Evolutionary conservation across 2,113 vertebrate species (phyloP).

Genomic region (Scatophagus argus): DNA sequence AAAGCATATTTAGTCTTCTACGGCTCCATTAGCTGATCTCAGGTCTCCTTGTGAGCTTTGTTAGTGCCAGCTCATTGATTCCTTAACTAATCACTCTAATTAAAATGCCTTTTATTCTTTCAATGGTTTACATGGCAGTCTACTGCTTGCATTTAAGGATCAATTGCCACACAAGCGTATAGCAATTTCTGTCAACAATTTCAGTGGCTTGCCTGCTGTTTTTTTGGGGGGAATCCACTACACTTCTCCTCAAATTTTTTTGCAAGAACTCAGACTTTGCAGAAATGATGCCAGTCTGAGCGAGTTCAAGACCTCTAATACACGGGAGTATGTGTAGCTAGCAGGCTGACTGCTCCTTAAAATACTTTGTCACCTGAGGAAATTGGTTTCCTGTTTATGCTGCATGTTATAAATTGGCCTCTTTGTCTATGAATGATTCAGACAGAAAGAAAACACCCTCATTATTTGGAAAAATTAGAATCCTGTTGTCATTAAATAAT

Average conservation of each 20-base stretch:
- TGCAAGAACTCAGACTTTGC: slow-evolving; percentile 8
- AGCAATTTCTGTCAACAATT: slow-evolving; percentile 48
- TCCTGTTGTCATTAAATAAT: slow-evolving; percentile 82
- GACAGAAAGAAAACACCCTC: slow-evolving; percentile 64
- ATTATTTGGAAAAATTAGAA: slow-evolving; percentile 81
- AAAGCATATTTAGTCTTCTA: slow-evolving; percentile 60
- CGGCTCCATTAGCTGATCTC: slow-evolving; percentile 75
- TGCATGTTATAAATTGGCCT: slow-evolving; percentile 66
- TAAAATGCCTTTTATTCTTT: slow-evolving; percentile 81
- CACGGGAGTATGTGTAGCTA: background rate
- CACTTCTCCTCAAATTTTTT: background rate
- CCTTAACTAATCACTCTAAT: slow-evolving; percentile 81
- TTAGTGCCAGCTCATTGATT: slow-evolving; percentile 82
- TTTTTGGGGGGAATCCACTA: too few species aligned
- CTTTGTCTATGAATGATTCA: slow-evolving; percentile 67
- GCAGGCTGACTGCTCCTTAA: slow-evolving; percentile 44
- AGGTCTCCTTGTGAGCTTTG: slow-evolving; percentile 64
- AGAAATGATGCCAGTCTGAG: slow-evolving; percentile 15
- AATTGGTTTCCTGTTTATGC: slow-evolving; percentile 76
- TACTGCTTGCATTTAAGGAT: slow-evolving; percentile 63
- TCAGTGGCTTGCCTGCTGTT: background rate
- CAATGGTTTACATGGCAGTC: slow-evolving; percentile 71
- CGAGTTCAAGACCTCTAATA: slow-evolving; percentile 23
- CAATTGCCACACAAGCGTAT: slow-evolving; percentile 59
- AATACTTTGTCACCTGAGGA: slow-evolving; percentile 79